Base-by-base conservation (phyloP, 1,140 invertebrate species). In the Euura saliciscinereae region DNA sequence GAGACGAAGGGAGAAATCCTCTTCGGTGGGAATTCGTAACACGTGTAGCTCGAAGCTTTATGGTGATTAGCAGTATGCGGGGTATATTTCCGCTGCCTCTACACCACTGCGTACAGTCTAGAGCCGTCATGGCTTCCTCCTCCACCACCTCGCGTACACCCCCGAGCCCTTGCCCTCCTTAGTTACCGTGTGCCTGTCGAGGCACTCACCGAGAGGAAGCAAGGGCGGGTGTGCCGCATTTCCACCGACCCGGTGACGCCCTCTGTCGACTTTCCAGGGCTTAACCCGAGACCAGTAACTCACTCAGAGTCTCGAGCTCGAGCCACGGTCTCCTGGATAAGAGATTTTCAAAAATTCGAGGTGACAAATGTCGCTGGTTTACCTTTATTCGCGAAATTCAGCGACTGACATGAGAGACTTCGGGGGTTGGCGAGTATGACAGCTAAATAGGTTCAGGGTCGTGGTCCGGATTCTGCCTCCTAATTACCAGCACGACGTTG, bases 41-140 rank as follows among this genome's bases (percentile, higher is more conserved):
- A 86, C 82, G 83, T 85, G 84, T 85, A 85, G 78, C 78, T 78
- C 76, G 78, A 82, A 83, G 83, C 82, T 84, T 86, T 86, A 85
- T 84, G 82, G 82, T 85, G 83, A 86, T 86, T 86, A 85, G 84
- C 84, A 83, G 82, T 83, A 83, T 84, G 84, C 79, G 79, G 82
- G 78, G 80, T 76, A 86, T 80, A 81, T 86, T 85, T 84, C 84
- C 83, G 81, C 79, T 81, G 28, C 7, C 66, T 67, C 43, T 67
- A 28, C 8, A 10, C 59, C 43, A 11, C 5, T 44, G n/a, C n/a
- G 5, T 13, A 44, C 43, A 65, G 43, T 74, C 76, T 75, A 73
- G 74, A 77, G 78, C 77, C 81, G 79, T 80, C 78, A 77, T 75
- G 76, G 72, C 76, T 83, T 78, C 78, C 77, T 78, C 74, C 74